A percentile compares a stretch with the other conserved stretches of the same genome.
Conservation (phyloP, 2,113 vertebrate genomes). For the Artemisiospiza belli region DNA sequence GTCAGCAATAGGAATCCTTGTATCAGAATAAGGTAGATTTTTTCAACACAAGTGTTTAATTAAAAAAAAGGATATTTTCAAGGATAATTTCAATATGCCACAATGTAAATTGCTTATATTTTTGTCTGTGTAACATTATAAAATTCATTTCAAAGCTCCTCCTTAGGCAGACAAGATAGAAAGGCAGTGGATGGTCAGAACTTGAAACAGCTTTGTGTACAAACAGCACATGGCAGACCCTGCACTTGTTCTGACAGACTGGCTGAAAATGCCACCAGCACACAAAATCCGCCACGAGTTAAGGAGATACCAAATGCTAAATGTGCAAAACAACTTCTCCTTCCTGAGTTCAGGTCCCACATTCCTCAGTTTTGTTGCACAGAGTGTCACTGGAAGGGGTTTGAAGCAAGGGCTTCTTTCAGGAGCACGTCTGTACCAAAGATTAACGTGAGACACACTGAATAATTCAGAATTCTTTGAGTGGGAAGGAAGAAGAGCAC, state of each 20-base stretch:
- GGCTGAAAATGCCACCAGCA: background rate
- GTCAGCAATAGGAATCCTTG: background rate
- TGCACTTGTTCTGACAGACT: background rate
- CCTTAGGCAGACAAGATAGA: background rate
- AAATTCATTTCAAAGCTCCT: background rate
- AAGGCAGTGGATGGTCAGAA: background rate
- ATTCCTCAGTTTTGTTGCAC: background rate
- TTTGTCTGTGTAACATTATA: background rate
- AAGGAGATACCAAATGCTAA: background rate
- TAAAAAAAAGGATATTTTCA: background rate
- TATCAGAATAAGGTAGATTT: background rate
- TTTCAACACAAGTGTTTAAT: background rate
- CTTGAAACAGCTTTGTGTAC: background rate
- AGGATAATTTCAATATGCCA: background rate
- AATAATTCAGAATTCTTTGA: constrained; percentile 42
- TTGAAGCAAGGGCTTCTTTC: background rate
- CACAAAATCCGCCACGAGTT: background rate
- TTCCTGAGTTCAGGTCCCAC: background rate
- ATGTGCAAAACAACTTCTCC: background rate
- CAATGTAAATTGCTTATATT: background rate
- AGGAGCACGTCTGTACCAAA: background rate
- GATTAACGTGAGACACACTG: background rate
- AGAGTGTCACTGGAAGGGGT: background rate
- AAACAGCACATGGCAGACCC: background rate
- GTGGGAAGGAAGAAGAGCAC: background rate